Evolutionary conservation across 2,888 invertebrate species (phyloP).

Genomic region (Allophyes oxyacanthae): DNA sequence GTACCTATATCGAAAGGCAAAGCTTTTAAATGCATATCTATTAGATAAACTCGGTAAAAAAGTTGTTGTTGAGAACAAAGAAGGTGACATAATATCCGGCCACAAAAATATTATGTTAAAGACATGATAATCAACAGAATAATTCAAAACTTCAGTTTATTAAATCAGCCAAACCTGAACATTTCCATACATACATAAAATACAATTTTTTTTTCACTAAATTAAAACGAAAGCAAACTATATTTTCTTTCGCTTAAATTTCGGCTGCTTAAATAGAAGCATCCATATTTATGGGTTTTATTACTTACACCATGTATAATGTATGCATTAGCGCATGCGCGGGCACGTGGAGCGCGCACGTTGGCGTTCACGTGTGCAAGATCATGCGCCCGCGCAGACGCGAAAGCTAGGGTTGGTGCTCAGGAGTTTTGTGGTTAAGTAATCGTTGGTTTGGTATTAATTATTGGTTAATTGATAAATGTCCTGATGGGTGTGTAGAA

Average conservation of each 20-base stretch:
- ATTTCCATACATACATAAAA: conserved; percentile 17
- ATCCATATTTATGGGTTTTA: conserved; percentile 35
- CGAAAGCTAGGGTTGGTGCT: conserved; percentile 44
- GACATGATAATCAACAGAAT: conserved; percentile 11
- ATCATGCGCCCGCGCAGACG: conserved; percentile 41
- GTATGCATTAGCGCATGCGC: conserved; percentile 38
- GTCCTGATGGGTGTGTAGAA: too few species aligned
- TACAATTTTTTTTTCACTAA: neutral
- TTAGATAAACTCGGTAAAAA: too few species aligned
- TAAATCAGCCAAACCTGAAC: conserved; percentile 8
- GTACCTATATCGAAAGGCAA: too few species aligned
- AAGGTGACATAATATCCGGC: conserved; percentile 10
- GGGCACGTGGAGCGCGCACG: conserved; percentile 62
- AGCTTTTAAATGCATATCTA: too few species aligned
- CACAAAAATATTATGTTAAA: conserved; percentile 8
- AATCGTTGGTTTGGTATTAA: too few species aligned
- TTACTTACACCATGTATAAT: conserved; percentile 48
- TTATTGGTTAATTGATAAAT: too few species aligned
- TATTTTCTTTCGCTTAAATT: conserved; percentile 36
- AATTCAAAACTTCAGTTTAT: neutral
- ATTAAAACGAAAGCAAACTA: neutral
- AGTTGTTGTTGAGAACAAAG: neutral
- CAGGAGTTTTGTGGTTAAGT: neutral
- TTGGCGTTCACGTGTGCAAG: conserved; percentile 59
- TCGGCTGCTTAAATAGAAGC: conserved; percentile 5